phyloP scores from a whole-genome alignment of 2,888 invertebrate genomes.

The Zonitis immaculata region DNA sequence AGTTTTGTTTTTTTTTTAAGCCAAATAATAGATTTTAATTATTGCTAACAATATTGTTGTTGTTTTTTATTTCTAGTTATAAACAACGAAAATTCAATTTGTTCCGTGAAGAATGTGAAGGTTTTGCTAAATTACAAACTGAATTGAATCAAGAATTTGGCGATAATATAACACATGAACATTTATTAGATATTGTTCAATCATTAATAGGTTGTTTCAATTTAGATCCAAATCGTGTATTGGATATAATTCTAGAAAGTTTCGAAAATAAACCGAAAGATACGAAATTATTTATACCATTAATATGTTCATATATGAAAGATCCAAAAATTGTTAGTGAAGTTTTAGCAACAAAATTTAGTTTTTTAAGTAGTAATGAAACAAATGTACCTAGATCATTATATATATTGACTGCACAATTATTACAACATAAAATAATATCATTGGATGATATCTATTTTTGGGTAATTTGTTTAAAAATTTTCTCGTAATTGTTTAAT shows the following conservation, averaged over 20 bases:
- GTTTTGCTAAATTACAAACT: conserved; percentile 92
- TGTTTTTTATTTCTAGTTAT: conserved; percentile 68
- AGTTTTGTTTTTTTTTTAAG: conserved; percentile 9
- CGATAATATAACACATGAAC: conserved; percentile 59
- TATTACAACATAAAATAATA: conserved; percentile 84
- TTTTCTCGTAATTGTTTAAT: too few relatives aligned
- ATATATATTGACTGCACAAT: conserved; percentile 83
- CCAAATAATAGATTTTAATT: conserved; percentile 21
- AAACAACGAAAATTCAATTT: conserved; percentile 99
- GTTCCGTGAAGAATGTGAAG: conserved; percentile 98
- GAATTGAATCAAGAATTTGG: conserved; percentile 84
- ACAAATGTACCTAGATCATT: conserved; percentile 73
- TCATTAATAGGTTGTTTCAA: conserved; percentile 98
- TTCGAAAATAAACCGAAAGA: conserved; percentile 85
- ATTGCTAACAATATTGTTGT: conserved; percentile 27
- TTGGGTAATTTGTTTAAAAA: too few relatives aligned
- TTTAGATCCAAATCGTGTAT: conserved; percentile 94
- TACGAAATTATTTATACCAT: conserved; percentile 76
- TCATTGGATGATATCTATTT: conserved; percentile 82
- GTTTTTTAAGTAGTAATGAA: conserved; percentile 62
- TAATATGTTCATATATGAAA: conserved; percentile 83
- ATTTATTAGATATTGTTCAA: conserved; percentile 82
- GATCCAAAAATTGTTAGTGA: conserved; percentile 87
- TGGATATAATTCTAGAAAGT: conserved; percentile 94
- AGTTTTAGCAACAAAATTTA: conserved; percentile 89